These are phyloP conservation scores for Aphyosemion australe DNA, from an alignment of 2,113 vertebrate genomes.

Conservation along the genomic window DNA sequence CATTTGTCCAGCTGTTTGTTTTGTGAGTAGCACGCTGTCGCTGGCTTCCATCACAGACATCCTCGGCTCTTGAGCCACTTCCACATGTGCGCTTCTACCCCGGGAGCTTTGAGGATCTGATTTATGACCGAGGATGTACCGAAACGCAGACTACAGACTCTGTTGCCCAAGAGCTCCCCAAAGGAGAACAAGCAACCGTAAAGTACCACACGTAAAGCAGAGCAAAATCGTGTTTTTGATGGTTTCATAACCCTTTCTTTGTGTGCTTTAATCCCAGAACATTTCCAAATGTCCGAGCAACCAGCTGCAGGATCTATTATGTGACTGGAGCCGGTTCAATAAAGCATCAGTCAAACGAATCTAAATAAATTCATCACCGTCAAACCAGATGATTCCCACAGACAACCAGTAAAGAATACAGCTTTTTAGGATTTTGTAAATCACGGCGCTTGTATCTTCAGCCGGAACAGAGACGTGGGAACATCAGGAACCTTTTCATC, in stretches of 20 bases:
- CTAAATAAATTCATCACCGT: constrained; percentile 35
- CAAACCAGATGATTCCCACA: constrained; percentile 54
- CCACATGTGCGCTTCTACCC: constrained; percentile 60
- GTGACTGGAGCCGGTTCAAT: constrained; percentile 26
- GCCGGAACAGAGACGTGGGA: not conserved
- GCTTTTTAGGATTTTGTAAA: constrained; percentile 1
- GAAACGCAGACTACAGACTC: constrained; percentile 31
- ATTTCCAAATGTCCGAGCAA: constrained; percentile 38
- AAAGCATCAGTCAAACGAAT: constrained; percentile 36
- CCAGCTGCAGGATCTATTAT: constrained; percentile 60
- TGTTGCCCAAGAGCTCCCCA: constrained; percentile 46
- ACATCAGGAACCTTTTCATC: not conserved
- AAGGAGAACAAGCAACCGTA: constrained; percentile 19
- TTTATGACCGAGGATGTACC: constrained; percentile 64
- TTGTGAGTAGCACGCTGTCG: constrained; percentile 20
- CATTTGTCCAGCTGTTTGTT: constrained; percentile 19
- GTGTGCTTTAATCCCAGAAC: constrained; percentile 35
- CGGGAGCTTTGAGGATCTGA: constrained; percentile 51
- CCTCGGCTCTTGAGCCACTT: constrained; percentile 35
- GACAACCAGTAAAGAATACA: constrained; percentile 11
- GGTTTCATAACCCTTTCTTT: constrained; percentile 26
- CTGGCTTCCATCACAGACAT: constrained; percentile 13
- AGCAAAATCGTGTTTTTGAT: constrained; percentile 24
- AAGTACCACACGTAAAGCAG: constrained; percentile 27
- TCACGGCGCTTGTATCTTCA: not conserved